Percentiles rank a stretch among this genome's conserved stretches.
These are phyloP conservation scores for Arrhopalites spinosus DNA, from an alignment of 2,888 invertebrate genomes.

Conservation along the genomic window DNA sequence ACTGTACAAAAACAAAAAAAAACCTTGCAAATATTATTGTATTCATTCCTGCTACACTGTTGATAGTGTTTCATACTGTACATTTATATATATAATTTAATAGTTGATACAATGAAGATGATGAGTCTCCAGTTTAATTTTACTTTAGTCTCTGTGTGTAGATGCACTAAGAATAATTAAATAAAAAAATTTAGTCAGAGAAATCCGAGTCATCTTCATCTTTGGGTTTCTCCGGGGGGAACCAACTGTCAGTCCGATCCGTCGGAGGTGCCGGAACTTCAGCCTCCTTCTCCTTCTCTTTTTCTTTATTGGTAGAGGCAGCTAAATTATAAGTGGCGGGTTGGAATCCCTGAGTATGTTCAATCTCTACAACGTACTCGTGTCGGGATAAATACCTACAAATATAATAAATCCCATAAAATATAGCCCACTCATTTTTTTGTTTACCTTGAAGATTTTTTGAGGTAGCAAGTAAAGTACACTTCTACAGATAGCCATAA, in stretches of 20 bases:
- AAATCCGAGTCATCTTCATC: slow-evolving; percentile 54
- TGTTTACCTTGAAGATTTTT: no score
- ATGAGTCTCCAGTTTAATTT: neutral
- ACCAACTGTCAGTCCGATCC: slow-evolving; percentile 33
- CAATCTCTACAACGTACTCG: slow-evolving; percentile 92
- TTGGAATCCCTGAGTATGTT: slow-evolving; percentile 59
- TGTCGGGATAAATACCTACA: slow-evolving; percentile 83
- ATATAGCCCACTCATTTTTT: no score
- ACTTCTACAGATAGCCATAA: no score
- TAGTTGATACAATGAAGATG: slow-evolving; percentile 7
- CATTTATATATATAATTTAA: neutral
- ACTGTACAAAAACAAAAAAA: no score
- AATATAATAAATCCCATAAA: no score
- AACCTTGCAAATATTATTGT: no score
- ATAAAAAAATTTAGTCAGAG: slow-evolving; percentile 43
- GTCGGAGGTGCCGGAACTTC: slow-evolving; percentile 37
- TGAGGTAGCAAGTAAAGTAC: no score
- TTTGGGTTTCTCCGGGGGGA: slow-evolving; percentile 39
- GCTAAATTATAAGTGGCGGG: slow-evolving; percentile 52
- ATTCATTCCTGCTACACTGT: no score
- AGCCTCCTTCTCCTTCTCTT: slow-evolving; percentile 31
- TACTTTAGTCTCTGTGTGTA: neutral
- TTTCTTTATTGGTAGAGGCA: slow-evolving; percentile 43
- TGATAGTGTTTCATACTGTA: neutral
- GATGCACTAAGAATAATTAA: neutral